Percentiles rank a stretch among this genome's conserved stretches.
phyloP scores from a whole-genome alignment of 1,140 invertebrate genomes.

The Neomicropteryx cornuta region DNA sequence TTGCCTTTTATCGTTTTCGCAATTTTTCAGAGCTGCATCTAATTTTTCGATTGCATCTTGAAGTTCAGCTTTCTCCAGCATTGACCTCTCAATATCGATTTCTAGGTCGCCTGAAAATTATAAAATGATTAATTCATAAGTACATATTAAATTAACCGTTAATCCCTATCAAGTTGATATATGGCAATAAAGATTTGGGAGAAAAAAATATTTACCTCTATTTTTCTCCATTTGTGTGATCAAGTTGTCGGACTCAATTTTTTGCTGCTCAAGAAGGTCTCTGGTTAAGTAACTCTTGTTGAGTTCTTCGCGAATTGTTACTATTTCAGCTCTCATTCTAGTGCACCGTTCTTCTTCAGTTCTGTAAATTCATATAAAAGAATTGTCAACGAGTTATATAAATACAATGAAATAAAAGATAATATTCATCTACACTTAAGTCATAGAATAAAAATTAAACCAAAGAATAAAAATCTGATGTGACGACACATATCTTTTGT shows the following conservation, averaged over 20 bases:
- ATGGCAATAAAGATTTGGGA: neutral
- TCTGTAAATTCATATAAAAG: slow-evolving; percentile 40
- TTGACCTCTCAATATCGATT: slow-evolving; percentile 57
- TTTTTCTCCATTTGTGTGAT: slow-evolving; percentile 65
- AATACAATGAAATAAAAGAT: no score
- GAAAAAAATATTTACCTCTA: slow-evolving; percentile 40
- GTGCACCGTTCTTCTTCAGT: slow-evolving; percentile 67
- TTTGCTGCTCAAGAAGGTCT: slow-evolving; percentile 71
- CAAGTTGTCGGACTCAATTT: slow-evolving; percentile 58
- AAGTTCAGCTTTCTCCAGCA: slow-evolving; percentile 59
- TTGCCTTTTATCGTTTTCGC: slow-evolving; percentile 60
- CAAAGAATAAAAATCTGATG: no score
- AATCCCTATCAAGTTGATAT: neutral
- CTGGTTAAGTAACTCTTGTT: slow-evolving; percentile 57
- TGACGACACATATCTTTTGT: no score
- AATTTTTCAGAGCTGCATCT: slow-evolving; percentile 48
- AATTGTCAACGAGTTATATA: slow-evolving; percentile 15
- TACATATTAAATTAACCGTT: neutral
- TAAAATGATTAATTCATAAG: neutral
- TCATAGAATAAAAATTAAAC: slow-evolving; percentile 3
- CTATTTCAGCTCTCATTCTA: slow-evolving; percentile 60
- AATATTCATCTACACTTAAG: no score
- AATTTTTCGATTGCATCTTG: slow-evolving; percentile 64
- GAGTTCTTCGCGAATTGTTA: slow-evolving; percentile 61
- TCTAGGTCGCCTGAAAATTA: slow-evolving; percentile 53